These are phyloP conservation scores for Fissipunctia ypsillon DNA, from an alignment of 2,888 invertebrate genomes.

Conservation along the genomic window DNA sequence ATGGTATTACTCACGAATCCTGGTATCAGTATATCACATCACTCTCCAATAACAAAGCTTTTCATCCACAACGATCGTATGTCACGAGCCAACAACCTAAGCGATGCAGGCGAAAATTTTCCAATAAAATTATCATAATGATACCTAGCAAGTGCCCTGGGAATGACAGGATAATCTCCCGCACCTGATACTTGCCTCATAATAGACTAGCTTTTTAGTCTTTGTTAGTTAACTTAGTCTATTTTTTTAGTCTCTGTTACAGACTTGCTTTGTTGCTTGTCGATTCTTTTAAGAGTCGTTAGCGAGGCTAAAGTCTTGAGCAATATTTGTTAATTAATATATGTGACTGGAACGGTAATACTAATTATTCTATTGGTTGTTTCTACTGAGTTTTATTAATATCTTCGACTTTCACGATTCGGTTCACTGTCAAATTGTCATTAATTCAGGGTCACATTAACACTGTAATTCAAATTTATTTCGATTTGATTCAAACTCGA, in stretches of 20 bases:
- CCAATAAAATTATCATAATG: slow-evolving; percentile 88
- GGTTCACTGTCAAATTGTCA: background rate
- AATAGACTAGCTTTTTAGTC: slow-evolving; percentile 33
- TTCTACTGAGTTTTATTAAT: background rate
- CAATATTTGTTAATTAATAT: background rate
- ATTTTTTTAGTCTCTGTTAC: slow-evolving; percentile 25
- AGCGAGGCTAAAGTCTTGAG: background rate
- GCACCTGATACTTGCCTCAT: slow-evolving; percentile 47
- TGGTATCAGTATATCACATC: background rate
- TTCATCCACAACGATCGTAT: slow-evolving; percentile 57
- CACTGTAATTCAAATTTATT: background rate
- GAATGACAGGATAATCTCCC: slow-evolving; percentile 76
- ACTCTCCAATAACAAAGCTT: background rate
- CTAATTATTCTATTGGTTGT: background rate
- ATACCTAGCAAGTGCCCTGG: slow-evolving; percentile 75
- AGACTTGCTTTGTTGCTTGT: slow-evolving; percentile 19
- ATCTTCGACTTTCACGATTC: background rate
- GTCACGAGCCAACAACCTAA: slow-evolving; percentile 68
- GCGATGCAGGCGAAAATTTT: slow-evolving; percentile 81
- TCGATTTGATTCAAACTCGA: background rate
- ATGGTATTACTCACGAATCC: too few relatives aligned
- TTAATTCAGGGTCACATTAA: background rate
- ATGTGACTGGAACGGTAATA: background rate
- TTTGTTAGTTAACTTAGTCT: slow-evolving; percentile 3
- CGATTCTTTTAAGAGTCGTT: background rate